These are phyloP conservation scores for Piliocolobus tephrosceles DNA, from an alignment of 2,113 vertebrate species.

Conservation along the genomic window DNA sequence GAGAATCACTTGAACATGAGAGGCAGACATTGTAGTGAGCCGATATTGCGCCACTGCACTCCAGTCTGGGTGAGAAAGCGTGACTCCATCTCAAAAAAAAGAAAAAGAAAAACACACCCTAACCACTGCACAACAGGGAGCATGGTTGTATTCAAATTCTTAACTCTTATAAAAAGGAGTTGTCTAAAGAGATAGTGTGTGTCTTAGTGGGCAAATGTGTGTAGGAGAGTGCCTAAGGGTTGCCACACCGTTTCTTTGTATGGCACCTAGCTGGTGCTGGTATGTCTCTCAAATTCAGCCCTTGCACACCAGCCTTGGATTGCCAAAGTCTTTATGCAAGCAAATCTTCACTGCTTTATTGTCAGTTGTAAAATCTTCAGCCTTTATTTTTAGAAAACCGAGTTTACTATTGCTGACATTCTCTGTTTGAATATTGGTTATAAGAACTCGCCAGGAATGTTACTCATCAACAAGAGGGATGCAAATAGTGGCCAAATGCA, in stretches of 20 bases:
- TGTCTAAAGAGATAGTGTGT: neutral
- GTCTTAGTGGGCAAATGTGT: neutral
- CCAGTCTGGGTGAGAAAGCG: no score
- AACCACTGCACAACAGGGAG: neutral
- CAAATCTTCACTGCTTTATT: neutral
- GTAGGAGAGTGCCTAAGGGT: neutral
- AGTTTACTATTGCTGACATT: neutral
- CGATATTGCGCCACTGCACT: no score
- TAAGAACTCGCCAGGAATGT: neutral
- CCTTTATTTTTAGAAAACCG: neutral
- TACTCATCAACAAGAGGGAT: neutral
- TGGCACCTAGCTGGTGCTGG: fast-evolving
- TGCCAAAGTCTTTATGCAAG: neutral
- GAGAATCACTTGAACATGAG: no score
- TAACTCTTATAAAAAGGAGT: neutral
- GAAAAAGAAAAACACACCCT: neutral
- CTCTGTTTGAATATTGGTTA: neutral
- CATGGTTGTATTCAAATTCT: neutral
- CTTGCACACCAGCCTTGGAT: neutral
- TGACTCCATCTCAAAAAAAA: no score
- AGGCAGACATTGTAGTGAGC: no score
- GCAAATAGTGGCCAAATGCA: neutral
- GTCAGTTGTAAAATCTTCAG: neutral
- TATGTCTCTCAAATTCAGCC: neutral
- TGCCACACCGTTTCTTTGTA: neutral